A percentile compares a stretch with the other conserved stretches of the same genome.
Conservation (phyloP, 2,797 vertebrate genomes). For the Chelmon rostratus region DNA sequence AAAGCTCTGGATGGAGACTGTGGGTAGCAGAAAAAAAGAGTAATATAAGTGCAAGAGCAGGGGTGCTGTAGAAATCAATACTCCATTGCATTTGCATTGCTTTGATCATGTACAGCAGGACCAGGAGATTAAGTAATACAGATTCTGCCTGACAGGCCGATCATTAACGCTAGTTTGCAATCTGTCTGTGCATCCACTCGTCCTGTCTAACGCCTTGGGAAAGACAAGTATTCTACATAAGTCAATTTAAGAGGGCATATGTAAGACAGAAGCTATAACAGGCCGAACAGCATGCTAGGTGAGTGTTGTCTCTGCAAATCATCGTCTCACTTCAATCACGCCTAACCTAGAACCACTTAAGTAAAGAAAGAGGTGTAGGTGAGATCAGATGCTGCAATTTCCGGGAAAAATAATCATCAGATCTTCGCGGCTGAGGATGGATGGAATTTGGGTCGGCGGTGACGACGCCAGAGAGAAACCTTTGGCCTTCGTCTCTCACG, state of each 20-base stretch:
- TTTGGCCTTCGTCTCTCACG: conserved; percentile 56
- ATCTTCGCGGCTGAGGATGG: conserved; percentile 75
- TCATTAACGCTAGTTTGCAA: conserved; percentile 82
- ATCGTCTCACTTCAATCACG: conserved; percentile 51
- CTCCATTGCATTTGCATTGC: conserved; percentile 74
- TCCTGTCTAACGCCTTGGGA: conserved; percentile 73
- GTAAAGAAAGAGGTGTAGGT: conserved; percentile 59
- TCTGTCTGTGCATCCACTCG: conserved; percentile 67
- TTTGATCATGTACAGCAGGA: conserved; percentile 79
- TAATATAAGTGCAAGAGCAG: conserved; percentile 57
- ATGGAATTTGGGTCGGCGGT: conserved; percentile 85
- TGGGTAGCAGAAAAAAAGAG: conserved; percentile 49
- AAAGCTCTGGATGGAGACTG: conserved; percentile 44
- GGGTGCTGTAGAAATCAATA: conserved; percentile 79
- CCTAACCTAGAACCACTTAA: conserved; percentile 61
- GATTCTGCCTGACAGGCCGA: conserved; percentile 77
- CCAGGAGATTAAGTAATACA: conserved; percentile 80
- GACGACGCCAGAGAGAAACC: conserved; percentile 78
- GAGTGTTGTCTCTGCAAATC: conserved; percentile 65
- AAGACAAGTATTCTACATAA: conserved; percentile 80
- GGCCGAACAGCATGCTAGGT: conserved; percentile 48
- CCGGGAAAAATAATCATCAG: conserved; percentile 83
- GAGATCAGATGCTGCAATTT: conserved; percentile 81
- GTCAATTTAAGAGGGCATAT: conserved; percentile 77
- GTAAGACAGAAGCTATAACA: conserved; percentile 72